Base-by-base conservation (phyloP, 2,113 vertebrate genomes). In the Hippocampus comes region DNA sequence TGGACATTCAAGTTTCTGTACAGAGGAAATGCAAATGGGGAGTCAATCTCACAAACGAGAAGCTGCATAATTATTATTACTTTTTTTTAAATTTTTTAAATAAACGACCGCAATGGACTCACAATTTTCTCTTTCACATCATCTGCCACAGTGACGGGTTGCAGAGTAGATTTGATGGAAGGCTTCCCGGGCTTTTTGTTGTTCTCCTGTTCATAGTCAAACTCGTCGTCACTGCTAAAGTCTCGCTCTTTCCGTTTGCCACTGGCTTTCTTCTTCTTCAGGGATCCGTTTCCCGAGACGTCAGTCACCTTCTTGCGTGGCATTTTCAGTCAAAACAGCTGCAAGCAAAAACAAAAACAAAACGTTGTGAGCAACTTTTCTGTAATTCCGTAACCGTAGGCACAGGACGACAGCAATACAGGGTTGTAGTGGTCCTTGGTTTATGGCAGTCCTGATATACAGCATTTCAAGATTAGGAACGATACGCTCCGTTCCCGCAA, bases 1-100 rank as follows among this genome's bases (percentile, higher is more conserved):
- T 73, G 97, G 93, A 59, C 94, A 94, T 85, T 98, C 95, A 5
- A 98, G 95, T 91, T 95, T 98, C 97, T 98, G 91, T 15, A 60
- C 34, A 76, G 60, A 83, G 5, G 7, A 61, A 38, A 51, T 2
- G n/a, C 66, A 25, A 51, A 30, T 30, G 23, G 27, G 10, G 4
- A 48, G 43, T 27, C 41, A 49, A 4, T 42, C 14, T 67, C 14
- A 34, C 11, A 4, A 34, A 61, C 8, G 34, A 61, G 23, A 23
- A n/a, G 23, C 56, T 14, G 27, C 6, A 38, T 6, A 38, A 38
- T 38, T 38, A 38, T 38, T 34, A 18, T 3, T 2, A 34, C 30
- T 55, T n/a, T 9, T 4, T 10, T 10, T 56, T 6, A 25, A 25
- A 25, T 46, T 17, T 9, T n/a, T 21, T 49, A 12, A 67, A 30